Conservation (phyloP, 2,797 vertebrate species). For the Clarias platycephalus region DNA sequence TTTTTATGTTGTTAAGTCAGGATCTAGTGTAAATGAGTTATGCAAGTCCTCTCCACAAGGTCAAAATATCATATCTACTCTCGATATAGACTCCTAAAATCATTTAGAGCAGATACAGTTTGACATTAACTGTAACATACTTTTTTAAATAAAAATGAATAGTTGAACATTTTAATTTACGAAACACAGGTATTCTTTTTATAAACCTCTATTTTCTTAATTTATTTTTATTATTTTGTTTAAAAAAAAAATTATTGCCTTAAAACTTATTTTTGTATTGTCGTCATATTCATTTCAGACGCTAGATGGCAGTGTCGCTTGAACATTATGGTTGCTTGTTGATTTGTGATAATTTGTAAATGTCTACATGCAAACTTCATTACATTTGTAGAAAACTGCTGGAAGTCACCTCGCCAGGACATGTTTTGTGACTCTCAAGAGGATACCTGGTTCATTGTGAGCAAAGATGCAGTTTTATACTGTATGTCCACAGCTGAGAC, state of each 20-base stretch:
- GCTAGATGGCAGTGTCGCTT: slow-evolving; percentile 28
- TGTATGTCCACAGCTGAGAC: not conserved
- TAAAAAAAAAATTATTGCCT: too few species aligned
- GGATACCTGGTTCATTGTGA: not conserved
- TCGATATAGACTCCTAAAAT: not conserved
- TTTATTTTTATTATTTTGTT: too few species aligned
- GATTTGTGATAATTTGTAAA: not conserved
- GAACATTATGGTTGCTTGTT: not conserved
- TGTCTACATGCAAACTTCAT: not conserved
- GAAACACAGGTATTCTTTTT: too few species aligned
- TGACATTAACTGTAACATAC: not conserved
- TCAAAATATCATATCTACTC: not conserved
- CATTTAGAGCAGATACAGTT: not conserved
- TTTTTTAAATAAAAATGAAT: too few species aligned
- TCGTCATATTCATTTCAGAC: not conserved
- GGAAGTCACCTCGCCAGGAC: not conserved
- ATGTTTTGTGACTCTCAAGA: not conserved
- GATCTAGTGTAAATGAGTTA: not conserved
- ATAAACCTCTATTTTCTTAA: too few species aligned
- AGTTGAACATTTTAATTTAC: too few species aligned
- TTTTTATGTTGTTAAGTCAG: not conserved
- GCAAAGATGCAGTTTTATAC: not conserved
- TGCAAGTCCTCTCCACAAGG: not conserved
- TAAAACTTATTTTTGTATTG: not conserved
- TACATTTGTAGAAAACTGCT: not conserved